Conservation (phyloP, 2,888 invertebrate genomes). For the Eudasyphora cyanicolor region DNA sequence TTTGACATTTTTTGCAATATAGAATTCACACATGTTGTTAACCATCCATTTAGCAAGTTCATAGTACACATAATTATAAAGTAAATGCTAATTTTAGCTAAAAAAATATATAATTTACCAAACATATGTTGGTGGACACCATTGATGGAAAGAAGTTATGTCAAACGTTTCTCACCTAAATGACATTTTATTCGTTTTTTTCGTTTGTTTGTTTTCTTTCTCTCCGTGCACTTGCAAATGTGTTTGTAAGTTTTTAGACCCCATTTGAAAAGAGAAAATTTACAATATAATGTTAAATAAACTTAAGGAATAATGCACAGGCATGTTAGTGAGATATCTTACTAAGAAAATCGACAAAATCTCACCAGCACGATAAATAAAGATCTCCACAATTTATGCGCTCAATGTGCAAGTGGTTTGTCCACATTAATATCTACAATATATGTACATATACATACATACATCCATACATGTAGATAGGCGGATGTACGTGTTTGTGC, state of each 20-base stretch:
- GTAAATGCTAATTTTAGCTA: not conserved
- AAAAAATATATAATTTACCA: not conserved
- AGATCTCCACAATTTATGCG: constrained; percentile 1
- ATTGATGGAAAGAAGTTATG: too few relatives aligned
- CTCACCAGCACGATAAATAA: constrained; percentile 47
- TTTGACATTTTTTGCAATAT: not conserved
- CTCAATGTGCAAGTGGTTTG: constrained; percentile 37
- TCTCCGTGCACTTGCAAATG: not conserved
- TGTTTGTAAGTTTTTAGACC: not conserved
- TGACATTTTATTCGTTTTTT: not conserved
- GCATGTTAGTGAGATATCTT: constrained; percentile 22
- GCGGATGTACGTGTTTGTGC: not conserved
- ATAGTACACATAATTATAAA: not conserved
- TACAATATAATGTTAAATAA: constrained; percentile 3
- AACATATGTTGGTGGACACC: not conserved
- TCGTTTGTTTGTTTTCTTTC: not conserved
- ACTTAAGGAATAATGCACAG: not conserved
- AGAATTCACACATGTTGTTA: not conserved
- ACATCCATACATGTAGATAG: not conserved
- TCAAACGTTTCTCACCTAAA: not conserved
- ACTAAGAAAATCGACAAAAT: constrained; percentile 15
- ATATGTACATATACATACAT: not conserved
- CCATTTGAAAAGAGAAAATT: constrained; percentile 13
- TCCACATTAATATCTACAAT: not conserved
- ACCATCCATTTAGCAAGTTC: too few relatives aligned